Percentiles rank a stretch among this genome's conserved stretches.
Conservation (phyloP, 2,888 invertebrate genomes). For the Dasypolia templi region DNA sequence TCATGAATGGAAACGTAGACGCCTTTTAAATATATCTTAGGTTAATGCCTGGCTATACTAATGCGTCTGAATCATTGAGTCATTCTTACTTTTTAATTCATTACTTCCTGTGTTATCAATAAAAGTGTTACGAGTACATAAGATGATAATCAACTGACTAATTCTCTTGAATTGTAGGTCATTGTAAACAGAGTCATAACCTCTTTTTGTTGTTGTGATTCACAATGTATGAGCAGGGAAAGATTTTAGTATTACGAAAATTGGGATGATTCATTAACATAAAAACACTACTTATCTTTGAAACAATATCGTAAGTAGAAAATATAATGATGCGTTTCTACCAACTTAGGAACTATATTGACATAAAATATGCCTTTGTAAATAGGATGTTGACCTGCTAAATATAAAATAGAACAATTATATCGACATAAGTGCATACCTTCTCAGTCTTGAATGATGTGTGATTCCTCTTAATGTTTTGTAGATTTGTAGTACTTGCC, state of each 20-base stretch:
- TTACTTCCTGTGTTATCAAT: constrained; percentile 1
- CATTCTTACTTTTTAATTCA: background rate
- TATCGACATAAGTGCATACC: background rate
- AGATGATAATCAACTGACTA: background rate
- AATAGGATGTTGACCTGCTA: background rate
- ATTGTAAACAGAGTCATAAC: constrained; percentile 18
- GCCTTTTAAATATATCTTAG: constrained; percentile 7
- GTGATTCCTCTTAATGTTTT: too few relatives aligned
- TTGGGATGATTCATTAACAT: constrained; percentile 4
- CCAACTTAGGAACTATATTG: background rate
- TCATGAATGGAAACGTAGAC: constrained; percentile 14
- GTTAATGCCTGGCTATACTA: constrained; percentile 5
- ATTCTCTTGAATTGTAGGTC: constrained; percentile 10
- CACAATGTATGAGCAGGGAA: constrained; percentile 13
- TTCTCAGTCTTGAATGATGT: background rate
- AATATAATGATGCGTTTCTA: background rate
- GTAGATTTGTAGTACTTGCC: too few relatives aligned
- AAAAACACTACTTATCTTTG: constrained; percentile 11
- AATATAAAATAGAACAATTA: background rate
- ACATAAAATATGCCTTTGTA: background rate
- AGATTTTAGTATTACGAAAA: constrained; percentile 12
- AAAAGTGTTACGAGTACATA: background rate
- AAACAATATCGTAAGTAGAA: background rate
- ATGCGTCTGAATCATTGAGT: background rate
- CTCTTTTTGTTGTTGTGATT: constrained; percentile 25